Evolutionary conservation across 2,113 vertebrate species (phyloP).

Genomic region (Nettapus auritus): DNA sequence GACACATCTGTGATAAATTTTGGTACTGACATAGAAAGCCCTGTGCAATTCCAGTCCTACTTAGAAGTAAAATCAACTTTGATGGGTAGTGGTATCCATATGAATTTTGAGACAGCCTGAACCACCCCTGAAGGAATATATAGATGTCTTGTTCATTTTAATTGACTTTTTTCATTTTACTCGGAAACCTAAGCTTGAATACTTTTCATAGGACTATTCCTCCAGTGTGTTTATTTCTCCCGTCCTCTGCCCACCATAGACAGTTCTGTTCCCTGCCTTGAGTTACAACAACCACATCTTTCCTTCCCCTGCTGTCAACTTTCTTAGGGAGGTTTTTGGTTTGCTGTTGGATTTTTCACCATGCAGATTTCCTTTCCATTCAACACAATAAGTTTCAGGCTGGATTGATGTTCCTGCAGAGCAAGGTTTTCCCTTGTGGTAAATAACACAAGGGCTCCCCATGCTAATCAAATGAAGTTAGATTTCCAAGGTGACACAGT

Average conservation of each 20-base stretch:
- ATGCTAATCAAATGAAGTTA: background rate
- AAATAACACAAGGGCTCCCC: background rate
- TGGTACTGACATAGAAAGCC: background rate
- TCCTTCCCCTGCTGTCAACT: background rate
- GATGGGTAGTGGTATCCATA: background rate
- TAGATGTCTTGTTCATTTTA: background rate
- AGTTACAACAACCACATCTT: background rate
- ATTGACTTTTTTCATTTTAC: background rate
- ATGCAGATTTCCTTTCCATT: slow-evolving; percentile 29
- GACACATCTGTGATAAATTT: background rate
- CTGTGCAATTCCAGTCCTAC: background rate
- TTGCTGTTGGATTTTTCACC: background rate
- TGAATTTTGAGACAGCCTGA: background rate
- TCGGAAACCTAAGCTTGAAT: background rate
- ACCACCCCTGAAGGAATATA: background rate
- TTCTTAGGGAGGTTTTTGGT: background rate
- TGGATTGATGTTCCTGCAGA: background rate
- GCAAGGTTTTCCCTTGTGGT: background rate
- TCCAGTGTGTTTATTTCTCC: background rate
- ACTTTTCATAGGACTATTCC: background rate
- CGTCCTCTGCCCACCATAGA: background rate
- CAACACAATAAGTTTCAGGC: background rate
- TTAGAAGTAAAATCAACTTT: background rate
- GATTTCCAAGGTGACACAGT: background rate
- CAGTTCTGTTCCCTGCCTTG: background rate